Evolutionary conservation across 2,888 invertebrate genomes (phyloP).

Genomic region (Nomada ferruginata): DNA sequence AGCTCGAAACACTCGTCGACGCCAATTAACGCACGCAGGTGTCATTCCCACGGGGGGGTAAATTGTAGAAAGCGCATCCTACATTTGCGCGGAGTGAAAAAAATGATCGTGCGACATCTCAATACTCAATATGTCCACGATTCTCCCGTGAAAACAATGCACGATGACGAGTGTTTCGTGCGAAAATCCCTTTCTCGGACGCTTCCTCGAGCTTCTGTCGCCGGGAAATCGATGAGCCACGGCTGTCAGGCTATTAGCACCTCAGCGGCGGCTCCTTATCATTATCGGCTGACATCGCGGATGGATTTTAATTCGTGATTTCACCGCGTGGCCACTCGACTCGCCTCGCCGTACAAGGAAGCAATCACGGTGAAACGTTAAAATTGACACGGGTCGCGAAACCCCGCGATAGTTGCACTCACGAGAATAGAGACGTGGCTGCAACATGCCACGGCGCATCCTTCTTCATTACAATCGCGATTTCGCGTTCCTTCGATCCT

Average conservation of each 20-base stretch:
- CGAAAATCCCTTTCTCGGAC: neutral
- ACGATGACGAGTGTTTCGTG: neutral
- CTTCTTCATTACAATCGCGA: conserved; percentile 63
- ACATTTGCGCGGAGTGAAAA: neutral
- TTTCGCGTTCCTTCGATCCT: conserved; percentile 36
- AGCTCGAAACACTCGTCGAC: neutral
- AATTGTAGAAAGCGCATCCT: conserved; percentile 37
- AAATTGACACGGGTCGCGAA: conserved; percentile 66
- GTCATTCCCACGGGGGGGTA: conserved; percentile 23
- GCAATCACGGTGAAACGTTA: conserved; percentile 74
- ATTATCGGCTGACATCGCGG: conserved; percentile 64
- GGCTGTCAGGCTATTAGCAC: conserved; percentile 72
- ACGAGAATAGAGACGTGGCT: conserved; percentile 35
- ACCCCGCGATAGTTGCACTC: conserved; percentile 64
- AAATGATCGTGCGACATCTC: neutral
- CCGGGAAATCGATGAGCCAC: conserved; percentile 70
- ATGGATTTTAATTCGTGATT: conserved; percentile 71
- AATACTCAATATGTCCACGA: neutral
- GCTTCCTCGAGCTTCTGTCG: conserved; percentile 47
- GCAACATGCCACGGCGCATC: conserved; percentile 26
- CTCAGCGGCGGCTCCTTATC: conserved; percentile 69
- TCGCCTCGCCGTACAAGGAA: conserved; percentile 69
- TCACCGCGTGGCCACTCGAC: conserved; percentile 61
- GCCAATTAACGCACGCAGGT: conserved; percentile 31
- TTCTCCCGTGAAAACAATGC: conserved; percentile 2